phyloP scores from a whole-genome alignment of 2,797 vertebrate genomes.

The Ctenopoma kingsleyae region DNA sequence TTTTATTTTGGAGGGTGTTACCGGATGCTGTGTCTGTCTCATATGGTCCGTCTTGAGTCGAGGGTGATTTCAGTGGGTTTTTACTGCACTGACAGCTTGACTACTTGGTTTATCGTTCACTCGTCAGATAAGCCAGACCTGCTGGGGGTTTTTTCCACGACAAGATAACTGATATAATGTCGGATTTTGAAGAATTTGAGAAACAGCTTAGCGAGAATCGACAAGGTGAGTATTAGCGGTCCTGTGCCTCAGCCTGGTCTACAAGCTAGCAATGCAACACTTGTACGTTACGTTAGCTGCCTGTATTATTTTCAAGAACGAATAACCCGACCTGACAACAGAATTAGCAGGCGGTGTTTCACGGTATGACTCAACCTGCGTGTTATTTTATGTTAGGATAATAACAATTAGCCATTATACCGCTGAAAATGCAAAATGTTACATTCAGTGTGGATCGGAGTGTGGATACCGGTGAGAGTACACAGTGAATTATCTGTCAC shows the following conservation, averaged over 20 bases:
- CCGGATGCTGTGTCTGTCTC: slow-evolving; percentile 12
- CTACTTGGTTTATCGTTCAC: not conserved
- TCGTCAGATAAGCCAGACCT: not conserved
- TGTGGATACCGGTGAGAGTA: not conserved
- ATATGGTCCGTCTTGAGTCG: too few species aligned
- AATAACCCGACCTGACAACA: slow-evolving; percentile 17
- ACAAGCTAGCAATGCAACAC: slow-evolving; percentile 45
- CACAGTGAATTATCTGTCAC: not conserved
- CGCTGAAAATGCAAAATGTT: not conserved
- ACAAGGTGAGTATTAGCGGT: slow-evolving; percentile 71
- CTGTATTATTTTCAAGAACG: slow-evolving; percentile 23
- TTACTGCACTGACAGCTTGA: slow-evolving; percentile 39
- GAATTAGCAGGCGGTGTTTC: slow-evolving; percentile 10
- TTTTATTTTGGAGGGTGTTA: slow-evolving; percentile 34
- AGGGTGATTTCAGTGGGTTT: not conserved
- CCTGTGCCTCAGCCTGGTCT: slow-evolving; percentile 9
- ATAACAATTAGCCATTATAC: not conserved
- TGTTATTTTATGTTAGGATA: not conserved
- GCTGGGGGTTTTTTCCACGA: not conserved
- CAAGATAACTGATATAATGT: slow-evolving; percentile 50
- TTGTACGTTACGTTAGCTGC: slow-evolving; percentile 26
- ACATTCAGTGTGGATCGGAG: not conserved
- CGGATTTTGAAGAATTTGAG: slow-evolving; percentile 86
- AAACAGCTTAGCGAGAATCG: slow-evolving; percentile 84
- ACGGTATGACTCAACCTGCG: slow-evolving; percentile 22